Base-by-base conservation (phyloP, 2,888 invertebrate genomes). In the Deilephila elpenor region DNA sequence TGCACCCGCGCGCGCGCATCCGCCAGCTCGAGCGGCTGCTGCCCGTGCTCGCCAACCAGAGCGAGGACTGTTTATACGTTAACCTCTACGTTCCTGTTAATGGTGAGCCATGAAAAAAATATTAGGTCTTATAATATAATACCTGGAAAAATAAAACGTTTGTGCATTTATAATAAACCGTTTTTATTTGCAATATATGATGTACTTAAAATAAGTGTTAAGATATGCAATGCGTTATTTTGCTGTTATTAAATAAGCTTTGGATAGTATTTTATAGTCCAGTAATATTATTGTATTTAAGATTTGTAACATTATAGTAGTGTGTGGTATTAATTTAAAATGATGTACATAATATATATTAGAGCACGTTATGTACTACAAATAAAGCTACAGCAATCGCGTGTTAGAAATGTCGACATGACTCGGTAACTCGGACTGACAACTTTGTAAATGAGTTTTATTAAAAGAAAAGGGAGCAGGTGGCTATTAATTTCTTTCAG, bases 41-140 rank as follows among this genome's bases (percentile, higher is more conserved):
- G 83, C 98, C 98, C 25, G 95, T 98, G 80, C 96, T 99, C 75
- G 96, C 96, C 85, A 98, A 99, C 90, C 99, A 99, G 95, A 98
- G 98, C 91, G 99, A 99, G 95, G 99, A 99, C 95, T 99, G 99
- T 91, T 97, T 99, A 84, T 99, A 98, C 92, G 96, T 99, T 89
- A 99, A 99, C 95, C 96, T 99, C 82, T 99, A 98, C 95, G 98
- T 98, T 79, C 99, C 99, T 78, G 96, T 97, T 84, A 96, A 86
- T 79, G 93, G 93, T 93, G 61, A 85, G 83, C 62, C 56, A 59
- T 75, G 74, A 51, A 67, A 25, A 3, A n/a, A 5, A 34, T 8
- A 19, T n/a, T 19, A n/a, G 8, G 17, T 53, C 4, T 25, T n/a
- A 17, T 25, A 25, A 32, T 32, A 5, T 32, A 32, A 32, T 11